Evolutionary conservation across 2,888 invertebrate species (phyloP).

Genomic region (Drosophila barbarae): DNA sequence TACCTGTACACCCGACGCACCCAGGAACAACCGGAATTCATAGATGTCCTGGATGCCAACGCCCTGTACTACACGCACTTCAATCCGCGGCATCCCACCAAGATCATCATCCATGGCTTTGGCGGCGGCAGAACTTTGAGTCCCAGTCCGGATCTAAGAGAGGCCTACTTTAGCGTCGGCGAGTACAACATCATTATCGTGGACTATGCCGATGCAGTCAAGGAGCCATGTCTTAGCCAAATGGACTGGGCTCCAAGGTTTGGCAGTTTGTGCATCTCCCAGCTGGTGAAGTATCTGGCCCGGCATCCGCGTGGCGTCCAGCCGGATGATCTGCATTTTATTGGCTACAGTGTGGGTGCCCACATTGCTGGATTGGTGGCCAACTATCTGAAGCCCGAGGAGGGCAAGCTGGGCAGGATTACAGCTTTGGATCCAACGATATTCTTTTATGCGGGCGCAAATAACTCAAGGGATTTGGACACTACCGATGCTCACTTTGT

Average conservation of each 20-base stretch:
- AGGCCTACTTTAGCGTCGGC: constrained; percentile 89
- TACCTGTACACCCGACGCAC: constrained; percentile 90
- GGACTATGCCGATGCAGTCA: constrained; percentile 89
- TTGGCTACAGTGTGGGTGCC: constrained; percentile 93
- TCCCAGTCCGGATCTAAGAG: constrained; percentile 91
- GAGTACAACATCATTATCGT: constrained; percentile 92
- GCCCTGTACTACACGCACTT: constrained; percentile 88
- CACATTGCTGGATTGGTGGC: constrained; percentile 91
- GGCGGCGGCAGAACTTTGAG: constrained; percentile 90
- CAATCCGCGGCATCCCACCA: constrained; percentile 88
- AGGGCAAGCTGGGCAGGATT: constrained; percentile 90
- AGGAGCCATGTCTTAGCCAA: constrained; percentile 91
- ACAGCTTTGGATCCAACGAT: constrained; percentile 93
- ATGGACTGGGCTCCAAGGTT: constrained; percentile 85
- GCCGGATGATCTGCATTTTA: constrained; percentile 88
- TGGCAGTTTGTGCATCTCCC: constrained; percentile 88
- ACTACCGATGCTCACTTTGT: constrained; percentile 90
- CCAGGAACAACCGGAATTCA: constrained; percentile 86
- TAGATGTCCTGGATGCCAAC: constrained; percentile 86
- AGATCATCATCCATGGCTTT: constrained; percentile 94
- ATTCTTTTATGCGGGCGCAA: constrained; percentile 90
- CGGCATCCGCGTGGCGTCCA: constrained; percentile 88
- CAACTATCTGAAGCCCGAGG: constrained; percentile 84
- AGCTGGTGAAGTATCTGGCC: constrained; percentile 88
- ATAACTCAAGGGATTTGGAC: constrained; percentile 89